These are phyloP conservation scores for Holothuria scabra DNA, from an alignment of 53 echinoderm and acorn worm genomes.

Conservation along the genomic window DNA sequence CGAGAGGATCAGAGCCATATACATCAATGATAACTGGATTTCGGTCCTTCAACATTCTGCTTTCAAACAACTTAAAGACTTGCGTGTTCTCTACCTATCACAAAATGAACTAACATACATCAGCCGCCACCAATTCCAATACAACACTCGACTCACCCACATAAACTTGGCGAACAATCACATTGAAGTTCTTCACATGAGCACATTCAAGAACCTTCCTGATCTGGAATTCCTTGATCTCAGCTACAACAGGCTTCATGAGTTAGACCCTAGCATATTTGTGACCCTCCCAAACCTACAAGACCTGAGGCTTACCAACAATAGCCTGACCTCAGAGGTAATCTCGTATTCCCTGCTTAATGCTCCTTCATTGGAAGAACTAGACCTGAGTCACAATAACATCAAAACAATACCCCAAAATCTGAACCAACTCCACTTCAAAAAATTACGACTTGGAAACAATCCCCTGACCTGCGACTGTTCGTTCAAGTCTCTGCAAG, in stretches of 20 bases:
- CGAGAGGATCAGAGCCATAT: conserved; percentile 51
- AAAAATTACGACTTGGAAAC: conserved; percentile 26
- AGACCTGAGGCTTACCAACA: conserved; percentile 24
- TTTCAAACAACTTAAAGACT: conserved; percentile 7
- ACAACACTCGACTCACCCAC: conserved; percentile 43
- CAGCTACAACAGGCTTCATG: conserved; percentile 31
- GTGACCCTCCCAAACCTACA: conserved; percentile 9
- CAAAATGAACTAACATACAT: conserved; percentile 52
- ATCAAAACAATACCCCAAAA: conserved; percentile 16
- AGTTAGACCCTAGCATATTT: background rate
- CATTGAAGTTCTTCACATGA: background rate
- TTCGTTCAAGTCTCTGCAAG: conserved; percentile 1
- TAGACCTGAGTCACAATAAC: conserved; percentile 39
- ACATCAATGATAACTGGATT: conserved; percentile 62
- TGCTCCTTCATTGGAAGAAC: background rate
- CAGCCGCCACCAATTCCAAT: conserved; percentile 36
- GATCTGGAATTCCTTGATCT: conserved; percentile 37
- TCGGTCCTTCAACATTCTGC: conserved; percentile 1
- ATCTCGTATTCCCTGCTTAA: background rate
- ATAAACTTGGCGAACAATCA: conserved; percentile 28
- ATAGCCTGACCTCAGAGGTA: background rate
- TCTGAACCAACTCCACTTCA: background rate
- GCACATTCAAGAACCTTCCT: conserved; percentile 22
- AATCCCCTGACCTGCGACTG: conserved; percentile 57
- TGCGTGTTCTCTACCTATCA: conserved; percentile 50